These are phyloP conservation scores for Coracias cyanogaster DNA, from an alignment of 2,797 vertebrate genomes.

Conservation along the genomic window DNA sequence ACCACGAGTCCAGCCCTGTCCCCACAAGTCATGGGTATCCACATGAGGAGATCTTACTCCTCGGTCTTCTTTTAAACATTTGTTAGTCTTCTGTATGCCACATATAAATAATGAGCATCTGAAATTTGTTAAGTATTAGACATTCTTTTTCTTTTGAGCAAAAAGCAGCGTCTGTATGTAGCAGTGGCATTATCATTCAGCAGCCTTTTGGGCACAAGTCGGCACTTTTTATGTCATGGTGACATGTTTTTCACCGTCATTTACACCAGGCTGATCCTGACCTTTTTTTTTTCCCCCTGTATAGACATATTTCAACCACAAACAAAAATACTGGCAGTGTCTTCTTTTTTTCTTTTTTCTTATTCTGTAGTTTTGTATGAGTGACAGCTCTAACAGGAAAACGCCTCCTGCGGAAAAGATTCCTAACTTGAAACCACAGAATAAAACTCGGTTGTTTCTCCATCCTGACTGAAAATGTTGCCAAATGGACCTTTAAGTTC, in stretches of 20 bases:
- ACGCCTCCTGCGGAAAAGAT: conserved; percentile 52
- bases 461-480: conserved; percentile 71
- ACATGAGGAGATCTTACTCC: conserved; percentile 44
- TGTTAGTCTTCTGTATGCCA: conserved; percentile 24
- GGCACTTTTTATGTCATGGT: conserved; percentile 59
- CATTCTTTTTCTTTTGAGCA: conserved; percentile 54
- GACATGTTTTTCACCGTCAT: conserved; percentile 35
- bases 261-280: conserved; percentile 59
- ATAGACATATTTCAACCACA: conserved; percentile 59
- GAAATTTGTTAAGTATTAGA: background rate
- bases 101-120: conserved; percentile 48
- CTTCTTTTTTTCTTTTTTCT: background rate
- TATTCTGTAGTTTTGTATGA: conserved; percentile 60
- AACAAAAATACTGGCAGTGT: conserved; percentile 35
- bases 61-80: conserved; percentile 45
- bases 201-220: conserved; percentile 45
- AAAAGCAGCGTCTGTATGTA: conserved; percentile 57
- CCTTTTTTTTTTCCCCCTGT: background rate
- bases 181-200: conserved; percentile 49
- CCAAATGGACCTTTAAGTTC: conserved; percentile 78
- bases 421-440: conserved; percentile 70
- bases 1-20: conserved; percentile 11
- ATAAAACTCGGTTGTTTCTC: conserved; percentile 28
- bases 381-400: conserved; percentile 69
- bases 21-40: conserved; percentile 36